phyloP scores from a whole-genome alignment of 2,888 invertebrate species.

The Tolmerus cingulatus region DNA sequence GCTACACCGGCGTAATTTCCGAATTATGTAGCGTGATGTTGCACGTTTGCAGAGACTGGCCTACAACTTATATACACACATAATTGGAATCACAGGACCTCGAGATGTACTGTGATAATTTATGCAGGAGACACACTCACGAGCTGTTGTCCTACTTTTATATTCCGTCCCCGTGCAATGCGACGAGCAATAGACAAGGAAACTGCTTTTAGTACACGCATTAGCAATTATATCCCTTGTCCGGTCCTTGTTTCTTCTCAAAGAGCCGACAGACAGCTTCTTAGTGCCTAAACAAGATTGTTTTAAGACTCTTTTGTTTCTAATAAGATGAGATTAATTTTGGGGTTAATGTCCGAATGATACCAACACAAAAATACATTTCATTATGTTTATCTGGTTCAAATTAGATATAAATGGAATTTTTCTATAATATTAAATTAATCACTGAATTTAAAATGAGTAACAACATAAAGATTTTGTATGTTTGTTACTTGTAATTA shows the following conservation, averaged over 20 bases:
- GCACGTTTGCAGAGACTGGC: not conserved
- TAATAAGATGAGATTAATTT: not conserved
- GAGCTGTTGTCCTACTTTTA: not conserved
- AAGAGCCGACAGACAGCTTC: not conserved
- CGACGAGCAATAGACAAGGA: not conserved
- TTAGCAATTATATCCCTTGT: not conserved
- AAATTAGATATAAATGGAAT: too few relatives aligned
- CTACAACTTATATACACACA: not conserved
- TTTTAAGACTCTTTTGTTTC: not conserved
- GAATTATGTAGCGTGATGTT: not conserved
- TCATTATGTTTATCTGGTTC: not conserved
- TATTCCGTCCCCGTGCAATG: not conserved
- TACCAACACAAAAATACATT: too few relatives aligned
- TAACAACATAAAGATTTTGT: too few relatives aligned
- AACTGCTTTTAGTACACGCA: not conserved
- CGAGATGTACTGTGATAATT: not conserved
- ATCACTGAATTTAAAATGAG: too few relatives aligned
- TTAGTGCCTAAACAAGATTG: not conserved
- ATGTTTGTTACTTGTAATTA: too few relatives aligned
- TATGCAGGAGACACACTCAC: not conserved
- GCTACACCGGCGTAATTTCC: not conserved
- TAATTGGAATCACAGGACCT: not conserved
- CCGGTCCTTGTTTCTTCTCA: not conserved
- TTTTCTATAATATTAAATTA: too few relatives aligned
- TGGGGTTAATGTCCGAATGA: not conserved